Conservation (phyloP, 2,888 invertebrate genomes). For the Nomada lathburiana region DNA sequence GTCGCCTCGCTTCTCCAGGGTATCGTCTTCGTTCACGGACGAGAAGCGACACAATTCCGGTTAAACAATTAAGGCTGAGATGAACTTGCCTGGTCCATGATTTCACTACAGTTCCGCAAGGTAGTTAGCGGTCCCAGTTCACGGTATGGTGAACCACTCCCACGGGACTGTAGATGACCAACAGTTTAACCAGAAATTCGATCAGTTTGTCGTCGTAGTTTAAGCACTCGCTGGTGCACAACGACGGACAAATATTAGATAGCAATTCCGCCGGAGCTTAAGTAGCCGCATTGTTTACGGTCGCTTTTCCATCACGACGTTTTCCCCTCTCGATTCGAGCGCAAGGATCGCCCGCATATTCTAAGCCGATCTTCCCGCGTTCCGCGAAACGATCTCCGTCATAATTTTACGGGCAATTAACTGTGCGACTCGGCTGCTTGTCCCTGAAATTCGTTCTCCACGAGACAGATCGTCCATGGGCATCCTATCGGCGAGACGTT, state of each 20-base stretch:
- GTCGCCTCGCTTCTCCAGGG: conserved; percentile 10
- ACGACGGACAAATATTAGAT: conserved; percentile 55
- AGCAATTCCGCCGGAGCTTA: conserved; percentile 14
- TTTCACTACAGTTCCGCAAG: conserved; percentile 62
- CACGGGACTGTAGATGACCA: conserved; percentile 63
- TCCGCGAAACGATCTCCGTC: too few relatives aligned
- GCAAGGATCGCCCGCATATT: background rate
- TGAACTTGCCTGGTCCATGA: conserved; percentile 56
- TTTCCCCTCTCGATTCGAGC: background rate
- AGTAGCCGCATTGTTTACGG: conserved; percentile 50
- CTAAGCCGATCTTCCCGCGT: too few relatives aligned
- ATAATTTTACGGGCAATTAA: too few relatives aligned
- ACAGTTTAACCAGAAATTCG: conserved; percentile 72
- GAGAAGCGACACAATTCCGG: conserved; percentile 44
- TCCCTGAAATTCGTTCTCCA: too few relatives aligned
- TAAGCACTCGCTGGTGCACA: conserved; percentile 32
- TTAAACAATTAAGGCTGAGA: conserved; percentile 61
- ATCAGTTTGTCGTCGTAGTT: conserved; percentile 65
- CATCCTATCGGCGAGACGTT: too few relatives aligned
- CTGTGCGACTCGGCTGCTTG: too few relatives aligned
- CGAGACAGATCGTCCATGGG: too few relatives aligned
- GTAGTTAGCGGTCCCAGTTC: conserved; percentile 56
- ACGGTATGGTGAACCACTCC: conserved; percentile 31
- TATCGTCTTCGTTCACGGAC: conserved; percentile 40
- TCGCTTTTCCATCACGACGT: background rate